Conservation (phyloP, 2,113 vertebrate species). For the Martes martes region DNA sequence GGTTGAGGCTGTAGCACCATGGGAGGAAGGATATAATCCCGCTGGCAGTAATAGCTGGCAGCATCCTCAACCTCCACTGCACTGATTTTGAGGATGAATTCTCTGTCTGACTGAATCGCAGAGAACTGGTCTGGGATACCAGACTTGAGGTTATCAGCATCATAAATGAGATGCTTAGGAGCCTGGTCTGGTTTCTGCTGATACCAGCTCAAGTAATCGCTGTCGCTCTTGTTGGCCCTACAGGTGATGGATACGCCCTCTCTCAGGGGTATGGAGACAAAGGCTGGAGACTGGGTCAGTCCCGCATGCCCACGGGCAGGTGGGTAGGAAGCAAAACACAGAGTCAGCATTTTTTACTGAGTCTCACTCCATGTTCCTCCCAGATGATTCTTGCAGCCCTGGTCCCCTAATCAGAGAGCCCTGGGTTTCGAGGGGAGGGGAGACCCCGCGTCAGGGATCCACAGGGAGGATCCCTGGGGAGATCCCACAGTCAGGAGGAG, state of each 20-base stretch:
- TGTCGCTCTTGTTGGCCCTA: not conserved
- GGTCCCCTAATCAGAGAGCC: no score
- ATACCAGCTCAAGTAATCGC: not conserved
- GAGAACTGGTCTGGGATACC: no score
- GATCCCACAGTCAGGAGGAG: no score
- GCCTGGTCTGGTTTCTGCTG: no score
- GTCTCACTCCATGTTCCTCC: not conserved
- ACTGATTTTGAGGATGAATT: no score
- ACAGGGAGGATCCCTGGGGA: no score
- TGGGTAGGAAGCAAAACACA: not conserved
- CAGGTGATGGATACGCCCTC: not conserved
- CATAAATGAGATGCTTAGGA: no score
- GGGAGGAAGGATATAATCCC: not conserved
- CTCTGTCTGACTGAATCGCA: no score
- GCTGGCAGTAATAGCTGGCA: not conserved
- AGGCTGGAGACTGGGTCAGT: not conserved
- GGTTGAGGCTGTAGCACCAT: not conserved
- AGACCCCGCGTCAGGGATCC: no score
- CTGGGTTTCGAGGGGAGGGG: no score
- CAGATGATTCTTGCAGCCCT: not conserved
- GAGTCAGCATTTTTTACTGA: not conserved
- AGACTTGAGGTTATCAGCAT: no score
- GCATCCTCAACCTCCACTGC: not conserved
- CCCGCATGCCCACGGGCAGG: rapidly evolving
- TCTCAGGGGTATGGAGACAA: not conserved